A percentile compares a stretch with the other conserved stretches of the same genome.
Conservation (phyloP, 2,797 vertebrate genomes). For the Anolis apletophallus region DNA sequence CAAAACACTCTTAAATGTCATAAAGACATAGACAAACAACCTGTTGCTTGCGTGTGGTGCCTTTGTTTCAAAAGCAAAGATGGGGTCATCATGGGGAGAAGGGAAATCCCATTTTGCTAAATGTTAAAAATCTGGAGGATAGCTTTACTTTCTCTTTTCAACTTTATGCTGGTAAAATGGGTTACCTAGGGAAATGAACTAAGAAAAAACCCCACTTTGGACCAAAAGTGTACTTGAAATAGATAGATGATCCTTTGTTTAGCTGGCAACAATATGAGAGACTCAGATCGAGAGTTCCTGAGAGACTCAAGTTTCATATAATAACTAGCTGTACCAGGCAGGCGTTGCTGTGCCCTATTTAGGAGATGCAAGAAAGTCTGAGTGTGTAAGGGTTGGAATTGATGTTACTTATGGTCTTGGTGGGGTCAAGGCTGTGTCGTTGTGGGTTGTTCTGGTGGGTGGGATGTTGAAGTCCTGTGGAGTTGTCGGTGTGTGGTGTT, state of each 20-base stretch:
- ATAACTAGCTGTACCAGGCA: no score
- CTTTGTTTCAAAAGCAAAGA: conserved; percentile 24
- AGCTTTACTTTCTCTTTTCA: background rate
- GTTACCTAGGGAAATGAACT: background rate
- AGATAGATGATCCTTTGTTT: background rate
- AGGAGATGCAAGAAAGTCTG: no score
- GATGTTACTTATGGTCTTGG: no score
- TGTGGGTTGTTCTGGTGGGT: no score
- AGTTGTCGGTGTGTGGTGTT: no score
- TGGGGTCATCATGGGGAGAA: background rate
- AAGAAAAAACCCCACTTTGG: background rate
- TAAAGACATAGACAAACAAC: background rate
- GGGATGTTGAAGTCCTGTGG: no score
- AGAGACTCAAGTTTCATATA: background rate
- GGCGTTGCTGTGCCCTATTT: no score
- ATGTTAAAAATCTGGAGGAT: background rate
- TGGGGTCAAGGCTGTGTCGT: no score
- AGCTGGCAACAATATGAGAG: background rate
- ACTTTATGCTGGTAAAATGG: background rate
- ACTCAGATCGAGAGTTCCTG: rapidly evolving
- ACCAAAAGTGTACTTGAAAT: background rate
- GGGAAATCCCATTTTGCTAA: background rate
- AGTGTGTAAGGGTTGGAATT: no score
- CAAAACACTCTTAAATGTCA: conserved; percentile 10
- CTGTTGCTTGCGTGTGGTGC: background rate